Percentiles rank a stretch among this genome's conserved stretches.
Conservation (phyloP, 2,888 invertebrate species). For the Eupithecia centaureata region DNA sequence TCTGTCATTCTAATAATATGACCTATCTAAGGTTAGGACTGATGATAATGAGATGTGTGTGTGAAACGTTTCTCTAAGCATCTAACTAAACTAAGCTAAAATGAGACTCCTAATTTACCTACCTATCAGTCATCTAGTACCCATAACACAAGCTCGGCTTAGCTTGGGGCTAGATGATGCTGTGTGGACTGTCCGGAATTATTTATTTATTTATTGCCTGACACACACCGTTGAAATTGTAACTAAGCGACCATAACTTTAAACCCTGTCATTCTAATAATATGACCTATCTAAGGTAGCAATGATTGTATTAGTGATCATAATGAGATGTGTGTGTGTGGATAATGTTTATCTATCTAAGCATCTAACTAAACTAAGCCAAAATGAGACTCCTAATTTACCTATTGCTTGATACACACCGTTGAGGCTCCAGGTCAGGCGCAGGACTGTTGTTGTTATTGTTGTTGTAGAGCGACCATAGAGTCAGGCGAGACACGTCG, state of each 20-base stretch:
- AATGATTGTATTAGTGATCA: too few species aligned
- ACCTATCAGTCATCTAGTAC: too few species aligned
- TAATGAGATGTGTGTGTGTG: too few species aligned
- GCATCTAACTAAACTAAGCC: background rate
- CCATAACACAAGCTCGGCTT: too few species aligned
- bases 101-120: slow-evolving; percentile 14
- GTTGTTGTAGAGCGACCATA: slow-evolving; percentile 93
- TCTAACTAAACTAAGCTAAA: background rate
- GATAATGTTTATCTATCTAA: too few species aligned
- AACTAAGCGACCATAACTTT: background rate
- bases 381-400: slow-evolving; percentile 13
- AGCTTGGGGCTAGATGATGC: too few species aligned
- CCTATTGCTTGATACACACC: slow-evolving; percentile 57
- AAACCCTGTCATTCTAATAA: background rate
- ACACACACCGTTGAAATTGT: slow-evolving; percentile 74
- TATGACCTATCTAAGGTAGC: background rate
- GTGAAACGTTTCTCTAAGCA: too few species aligned
- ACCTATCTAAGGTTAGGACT: background rate
- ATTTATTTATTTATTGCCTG: too few species aligned
- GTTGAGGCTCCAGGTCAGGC: slow-evolving; percentile 77
- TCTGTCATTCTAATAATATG: background rate
- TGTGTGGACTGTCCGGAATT: too few species aligned
- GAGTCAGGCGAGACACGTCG: slow-evolving; percentile 90
- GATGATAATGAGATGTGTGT: too few species aligned
- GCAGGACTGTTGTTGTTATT: slow-evolving; percentile 86